Percentiles rank a stretch among this genome's conserved stretches.
phyloP scores from a whole-genome alignment of 2,797 vertebrate genomes.

The Pipistrellus pipistrellus region DNA sequence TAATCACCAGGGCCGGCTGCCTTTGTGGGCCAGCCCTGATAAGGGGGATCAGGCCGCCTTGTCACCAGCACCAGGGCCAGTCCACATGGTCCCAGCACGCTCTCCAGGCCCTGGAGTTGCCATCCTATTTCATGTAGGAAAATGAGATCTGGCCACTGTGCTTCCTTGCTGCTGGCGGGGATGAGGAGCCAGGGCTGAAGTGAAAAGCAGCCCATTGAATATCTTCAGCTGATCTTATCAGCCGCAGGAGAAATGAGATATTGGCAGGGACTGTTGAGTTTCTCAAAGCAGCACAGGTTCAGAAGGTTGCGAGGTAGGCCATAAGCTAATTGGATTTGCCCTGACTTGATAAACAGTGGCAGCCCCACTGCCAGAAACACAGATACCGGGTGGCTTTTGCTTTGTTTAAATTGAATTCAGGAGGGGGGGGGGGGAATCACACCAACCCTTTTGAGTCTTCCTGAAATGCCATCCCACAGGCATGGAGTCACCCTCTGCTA shows the following conservation, averaged over 20 bases:
- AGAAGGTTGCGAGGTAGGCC: conserved; percentile 97
- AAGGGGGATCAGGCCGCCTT: conserved; percentile 97
- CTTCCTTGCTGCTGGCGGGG: conserved; percentile 90
- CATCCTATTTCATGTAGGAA: conserved; percentile 92
- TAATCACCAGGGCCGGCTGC: conserved; percentile 96
- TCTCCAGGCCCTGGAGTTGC: conserved; percentile 90
- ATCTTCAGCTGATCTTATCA: conserved; percentile 98
- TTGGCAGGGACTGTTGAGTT: conserved; percentile 96
- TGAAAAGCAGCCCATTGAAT: conserved; percentile 94
- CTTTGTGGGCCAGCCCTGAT: conserved; percentile 98
- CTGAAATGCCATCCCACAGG: conserved; percentile 88
- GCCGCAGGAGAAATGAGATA: conserved; percentile 97
- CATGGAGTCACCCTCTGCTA: conserved; percentile 83
- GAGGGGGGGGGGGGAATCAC: not conserved
- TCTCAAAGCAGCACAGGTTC: conserved; percentile 97
- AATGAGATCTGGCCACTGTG: conserved; percentile 89
- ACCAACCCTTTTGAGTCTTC: conserved; percentile 75
- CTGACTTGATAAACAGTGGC: conserved; percentile 96
- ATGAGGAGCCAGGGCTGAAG: conserved; percentile 88
- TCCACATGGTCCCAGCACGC: conserved; percentile 92
- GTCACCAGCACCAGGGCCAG: conserved; percentile 91
- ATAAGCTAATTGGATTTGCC: conserved; percentile 99
- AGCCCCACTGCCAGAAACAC: conserved; percentile 89
- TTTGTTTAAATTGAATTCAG: conserved; percentile 84
- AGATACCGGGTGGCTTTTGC: conserved; percentile 74